A percentile compares a stretch with the other conserved stretches of the same genome.
These are phyloP conservation scores for Prosopocoilus inquinatus DNA, from an alignment of 2,888 invertebrate species.

Conservation along the genomic window DNA sequence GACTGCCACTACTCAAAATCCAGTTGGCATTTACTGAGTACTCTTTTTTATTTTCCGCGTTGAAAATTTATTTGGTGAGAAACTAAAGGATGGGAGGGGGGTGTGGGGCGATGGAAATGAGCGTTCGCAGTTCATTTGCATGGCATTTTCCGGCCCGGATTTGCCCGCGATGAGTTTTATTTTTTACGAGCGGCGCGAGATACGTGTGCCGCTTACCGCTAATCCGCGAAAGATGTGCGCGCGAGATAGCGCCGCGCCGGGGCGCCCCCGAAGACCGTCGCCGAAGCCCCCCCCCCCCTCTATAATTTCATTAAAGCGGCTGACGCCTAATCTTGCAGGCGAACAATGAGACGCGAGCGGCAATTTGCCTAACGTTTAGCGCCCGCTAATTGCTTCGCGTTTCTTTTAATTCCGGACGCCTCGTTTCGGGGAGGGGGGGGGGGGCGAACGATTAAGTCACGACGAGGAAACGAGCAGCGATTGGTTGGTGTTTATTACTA, in stretches of 20 bases:
- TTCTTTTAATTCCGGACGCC: too few species aligned
- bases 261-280: neutral
- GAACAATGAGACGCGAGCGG: neutral
- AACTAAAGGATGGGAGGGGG: too few species aligned
- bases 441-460: too few species aligned
- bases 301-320: conserved; percentile 32
- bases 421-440: too few species aligned
- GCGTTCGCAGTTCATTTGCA: conserved; percentile 34
- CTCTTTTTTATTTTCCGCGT: too few species aligned
- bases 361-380: too few species aligned
- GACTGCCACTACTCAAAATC: too few species aligned
- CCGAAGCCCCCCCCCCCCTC: conserved; percentile 24
- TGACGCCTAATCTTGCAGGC: conserved; percentile 31
- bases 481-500: too few species aligned
- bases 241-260: conserved; percentile 5
- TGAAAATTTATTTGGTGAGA: too few species aligned
- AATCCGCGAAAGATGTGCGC: conserved; percentile 22
- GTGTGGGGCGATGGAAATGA: conserved; percentile 24
- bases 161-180: conserved; percentile 37
- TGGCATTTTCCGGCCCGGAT: conserved; percentile 27
- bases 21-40: too few species aligned
- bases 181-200: conserved; percentile 31
- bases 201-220: conserved; percentile 25
- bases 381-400: too few species aligned
- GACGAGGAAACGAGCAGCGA: too few species aligned